Conservation (phyloP, 2,797 vertebrate genomes). For the Sebastes nivosus region DNA sequence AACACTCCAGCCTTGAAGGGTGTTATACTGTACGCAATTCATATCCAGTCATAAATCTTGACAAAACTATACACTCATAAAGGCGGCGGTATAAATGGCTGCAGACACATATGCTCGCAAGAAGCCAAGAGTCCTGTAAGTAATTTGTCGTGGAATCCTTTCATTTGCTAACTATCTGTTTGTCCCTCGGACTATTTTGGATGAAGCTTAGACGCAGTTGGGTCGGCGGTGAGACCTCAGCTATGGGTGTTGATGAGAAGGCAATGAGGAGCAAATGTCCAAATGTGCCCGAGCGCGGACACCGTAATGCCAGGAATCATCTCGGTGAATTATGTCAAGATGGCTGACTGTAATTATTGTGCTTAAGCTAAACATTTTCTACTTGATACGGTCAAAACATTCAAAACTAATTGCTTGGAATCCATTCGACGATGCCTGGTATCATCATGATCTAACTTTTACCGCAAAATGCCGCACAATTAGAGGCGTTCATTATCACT, state of each 20-base stretch:
- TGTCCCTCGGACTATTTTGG: slow-evolving; percentile 75
- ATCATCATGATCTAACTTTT: slow-evolving; percentile 29
- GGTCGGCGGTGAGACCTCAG: slow-evolving; percentile 72
- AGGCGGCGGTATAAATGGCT: slow-evolving; percentile 65
- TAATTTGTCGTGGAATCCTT: slow-evolving; percentile 74
- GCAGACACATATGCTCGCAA: slow-evolving; percentile 60
- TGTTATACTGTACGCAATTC: slow-evolving; percentile 61
- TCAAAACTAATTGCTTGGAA: slow-evolving; percentile 31
- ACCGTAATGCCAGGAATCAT: slow-evolving; percentile 39
- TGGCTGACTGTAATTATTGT: slow-evolving; percentile 48
- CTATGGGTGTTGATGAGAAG: slow-evolving; percentile 73
- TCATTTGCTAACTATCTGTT: slow-evolving; percentile 79
- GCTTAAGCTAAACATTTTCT: slow-evolving; percentile 25
- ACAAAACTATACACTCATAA: slow-evolving; percentile 56
- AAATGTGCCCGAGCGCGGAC: slow-evolving; percentile 58
- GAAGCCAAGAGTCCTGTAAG: slow-evolving; percentile 70
- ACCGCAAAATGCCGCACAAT: slow-evolving; percentile 18
- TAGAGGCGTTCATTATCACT: slow-evolving; percentile 37
- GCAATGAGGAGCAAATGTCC: slow-evolving; percentile 62
- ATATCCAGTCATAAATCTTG: slow-evolving; percentile 69
- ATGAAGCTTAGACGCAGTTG: slow-evolving; percentile 65
- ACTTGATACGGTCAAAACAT: slow-evolving; percentile 19
- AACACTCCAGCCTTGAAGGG: slow-evolving; percentile 61
- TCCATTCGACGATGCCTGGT: neutral
- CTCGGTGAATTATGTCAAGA: slow-evolving; percentile 50